These are phyloP conservation scores for Oophaga sylvatica DNA, from an alignment of 2,797 vertebrate genomes.

Conservation along the genomic window DNA sequence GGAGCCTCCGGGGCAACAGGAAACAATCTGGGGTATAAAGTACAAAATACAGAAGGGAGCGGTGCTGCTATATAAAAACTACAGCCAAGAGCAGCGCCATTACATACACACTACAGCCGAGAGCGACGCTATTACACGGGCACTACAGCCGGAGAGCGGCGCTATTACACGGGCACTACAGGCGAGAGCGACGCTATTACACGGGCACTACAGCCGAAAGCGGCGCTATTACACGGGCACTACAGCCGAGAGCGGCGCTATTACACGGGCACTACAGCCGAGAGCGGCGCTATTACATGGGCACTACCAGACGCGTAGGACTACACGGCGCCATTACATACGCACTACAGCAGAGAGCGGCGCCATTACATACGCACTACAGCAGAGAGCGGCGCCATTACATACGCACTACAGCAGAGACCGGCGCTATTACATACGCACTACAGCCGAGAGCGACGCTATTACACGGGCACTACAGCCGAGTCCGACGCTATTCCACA, in stretches of 20 bases:
- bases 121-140: too few species aligned
- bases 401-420: background rate
- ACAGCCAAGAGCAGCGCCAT: background rate
- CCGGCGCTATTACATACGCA: background rate
- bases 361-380: background rate
- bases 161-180: too few species aligned
- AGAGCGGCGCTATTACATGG: background rate
- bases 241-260: too few species aligned
- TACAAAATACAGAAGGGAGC: too few species aligned
- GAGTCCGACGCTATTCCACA: background rate
- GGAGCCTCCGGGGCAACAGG: too few species aligned
- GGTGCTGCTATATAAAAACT: background rate
- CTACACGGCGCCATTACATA: background rate
- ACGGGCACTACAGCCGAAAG: too few species aligned
- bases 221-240: too few species aligned
- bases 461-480: background rate
- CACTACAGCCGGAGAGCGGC: too few species aligned
- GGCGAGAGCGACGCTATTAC: too few species aligned
- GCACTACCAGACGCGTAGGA: background rate
- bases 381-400: background rate
- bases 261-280: too few species aligned
- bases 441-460: background rate
- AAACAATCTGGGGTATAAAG: too few species aligned
- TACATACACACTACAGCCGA: too few species aligned
- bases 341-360: background rate